Evolutionary conservation across 2,888 invertebrate genomes (phyloP).

Genomic region (Dusona sp.): DNA sequence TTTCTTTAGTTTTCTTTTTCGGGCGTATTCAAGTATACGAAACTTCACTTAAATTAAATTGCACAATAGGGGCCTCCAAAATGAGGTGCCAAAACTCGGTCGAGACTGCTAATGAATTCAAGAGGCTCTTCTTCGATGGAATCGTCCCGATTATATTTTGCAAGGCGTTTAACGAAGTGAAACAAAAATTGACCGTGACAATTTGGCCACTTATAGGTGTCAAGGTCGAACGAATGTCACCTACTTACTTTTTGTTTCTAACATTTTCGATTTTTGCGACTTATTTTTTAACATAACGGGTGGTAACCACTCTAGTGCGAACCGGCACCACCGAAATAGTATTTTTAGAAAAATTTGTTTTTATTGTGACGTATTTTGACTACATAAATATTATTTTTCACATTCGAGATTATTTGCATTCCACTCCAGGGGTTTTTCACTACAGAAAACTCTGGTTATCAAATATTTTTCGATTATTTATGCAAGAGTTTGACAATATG

Average conservation of each 20-base stretch:
- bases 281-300: not conserved
- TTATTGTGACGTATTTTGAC: too few species aligned
- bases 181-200: conserved; percentile 1
- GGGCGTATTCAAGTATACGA: not conserved
- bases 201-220: not conserved
- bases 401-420: too few species aligned
- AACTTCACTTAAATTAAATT: not conserved
- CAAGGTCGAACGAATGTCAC: not conserved
- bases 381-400: too few species aligned
- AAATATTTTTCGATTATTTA: too few species aligned
- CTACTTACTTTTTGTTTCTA: not conserved
- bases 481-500: too few species aligned
- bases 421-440: too few species aligned
- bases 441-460: too few species aligned
- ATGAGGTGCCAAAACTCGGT: not conserved
- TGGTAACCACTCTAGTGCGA: too few species aligned
- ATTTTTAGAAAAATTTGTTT: too few species aligned
- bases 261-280: not conserved
- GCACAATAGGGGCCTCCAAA: not conserved
- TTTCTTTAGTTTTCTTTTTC: not conserved
- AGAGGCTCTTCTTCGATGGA: not conserved
- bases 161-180: not conserved
- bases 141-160: not conserved
- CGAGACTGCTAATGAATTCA: not conserved
- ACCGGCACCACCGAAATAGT: too few species aligned